phyloP scores from a whole-genome alignment of 2,113 vertebrate species.

The Myotis lucifugus region DNA sequence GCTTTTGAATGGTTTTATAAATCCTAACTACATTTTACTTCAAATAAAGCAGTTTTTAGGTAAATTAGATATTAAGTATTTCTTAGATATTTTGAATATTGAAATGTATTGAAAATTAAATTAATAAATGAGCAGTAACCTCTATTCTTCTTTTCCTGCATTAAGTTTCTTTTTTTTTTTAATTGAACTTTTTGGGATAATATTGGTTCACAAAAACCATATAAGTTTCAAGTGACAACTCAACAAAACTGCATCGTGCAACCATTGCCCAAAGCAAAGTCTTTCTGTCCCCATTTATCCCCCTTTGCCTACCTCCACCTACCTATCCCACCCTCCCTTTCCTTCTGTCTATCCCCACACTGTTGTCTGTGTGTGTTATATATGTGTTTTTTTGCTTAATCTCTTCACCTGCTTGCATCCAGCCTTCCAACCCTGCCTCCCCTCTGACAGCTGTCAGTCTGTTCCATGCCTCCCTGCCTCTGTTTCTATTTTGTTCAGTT shows the following conservation, averaged over 20 bases:
- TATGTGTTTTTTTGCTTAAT: not conserved
- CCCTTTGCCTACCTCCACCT: not conserved
- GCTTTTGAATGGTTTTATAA: slow-evolving; percentile 33
- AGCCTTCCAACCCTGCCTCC: not conserved
- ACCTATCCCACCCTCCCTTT: not conserved
- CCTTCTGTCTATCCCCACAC: not conserved
- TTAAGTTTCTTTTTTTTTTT: not conserved
- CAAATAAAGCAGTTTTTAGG: slow-evolving; percentile 22
- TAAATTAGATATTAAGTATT: not conserved
- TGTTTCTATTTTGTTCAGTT: not conserved
- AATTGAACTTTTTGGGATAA: not conserved
- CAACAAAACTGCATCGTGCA: not conserved
- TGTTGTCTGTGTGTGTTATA: not conserved
- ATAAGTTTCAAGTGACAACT: not conserved
- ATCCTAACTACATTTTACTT: slow-evolving; percentile 43
- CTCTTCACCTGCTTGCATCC: not conserved
- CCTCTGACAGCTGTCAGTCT: not conserved
- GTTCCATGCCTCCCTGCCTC: not conserved
- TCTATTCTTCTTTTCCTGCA: not conserved
- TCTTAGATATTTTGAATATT: slow-evolving; percentile 20
- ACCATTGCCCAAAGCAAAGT: not conserved
- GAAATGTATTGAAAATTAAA: not conserved
- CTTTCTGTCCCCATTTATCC: not conserved
- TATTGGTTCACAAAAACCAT: not conserved
- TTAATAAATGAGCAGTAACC: not conserved